Evolutionary conservation across 2,888 invertebrate genomes (phyloP), one percentile per base, ranked within the genome.

Genomic region (Apodemia mormo): DNA sequence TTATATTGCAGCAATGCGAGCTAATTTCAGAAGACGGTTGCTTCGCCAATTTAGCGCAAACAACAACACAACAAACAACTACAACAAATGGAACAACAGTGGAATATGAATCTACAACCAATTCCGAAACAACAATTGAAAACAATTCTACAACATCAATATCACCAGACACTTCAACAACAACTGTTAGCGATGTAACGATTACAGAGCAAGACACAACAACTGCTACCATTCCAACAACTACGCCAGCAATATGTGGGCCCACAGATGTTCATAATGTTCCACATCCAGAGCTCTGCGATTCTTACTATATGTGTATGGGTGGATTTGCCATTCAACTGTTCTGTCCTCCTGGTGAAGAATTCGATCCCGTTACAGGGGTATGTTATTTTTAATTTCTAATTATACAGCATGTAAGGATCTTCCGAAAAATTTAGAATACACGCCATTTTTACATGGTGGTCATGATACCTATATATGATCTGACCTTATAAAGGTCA

Each of bases 1-100:
- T 54, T 68, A 12, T 64, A 52, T 75, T 75, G 37, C 33, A 76
- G 76, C 64, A 66, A 67, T 73, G 75, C 54, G 73, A 70, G 6
- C 65, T 54, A 14, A 76, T 73, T 61, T 72, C 76, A 22, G 72
- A 73, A 40, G 56, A 72, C 22, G 76, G 76, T 9, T 76, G 76
- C 52, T 74, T 72, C 65, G 76, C 74, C 6, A 67, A 64, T 14
- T 66, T 69, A 68, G 70, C 69, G 1, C 70, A 68, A 37, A 71
- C 71, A n/a, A 66, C 75, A 43, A 72, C 75, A 6, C 68, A 67
- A 43, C 65, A 12, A 33, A 56, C n/a, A 52, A 69, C n/a, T 10
- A 71, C 61, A 68, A 49, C 58, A n/a, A 37, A 52, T 49, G 30
- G 58, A 58, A 58, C 58, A 58, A 58, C 58, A 3, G 9, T 3